phyloP scores from a whole-genome alignment of 2,888 invertebrate genomes.

The Hololepta plana region DNA sequence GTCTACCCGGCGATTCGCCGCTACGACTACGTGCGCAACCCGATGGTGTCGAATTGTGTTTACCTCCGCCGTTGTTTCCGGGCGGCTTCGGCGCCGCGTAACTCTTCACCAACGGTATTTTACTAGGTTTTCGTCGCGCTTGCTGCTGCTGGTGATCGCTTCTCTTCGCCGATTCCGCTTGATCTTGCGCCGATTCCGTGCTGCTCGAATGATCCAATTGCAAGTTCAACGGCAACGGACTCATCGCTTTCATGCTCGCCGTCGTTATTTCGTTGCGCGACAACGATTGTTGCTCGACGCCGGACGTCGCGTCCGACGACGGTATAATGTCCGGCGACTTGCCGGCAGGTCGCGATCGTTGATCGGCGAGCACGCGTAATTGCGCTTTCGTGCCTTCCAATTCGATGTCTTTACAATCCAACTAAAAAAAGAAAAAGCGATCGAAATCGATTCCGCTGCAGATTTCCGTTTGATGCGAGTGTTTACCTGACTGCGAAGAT shows the following conservation, averaged over 20 bases:
- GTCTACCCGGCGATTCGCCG: conserved; percentile 28
- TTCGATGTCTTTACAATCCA: conserved; percentile 69
- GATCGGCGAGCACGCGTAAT: conserved; percentile 47
- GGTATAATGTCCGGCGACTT: conserved; percentile 27
- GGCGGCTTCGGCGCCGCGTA: conserved; percentile 46
- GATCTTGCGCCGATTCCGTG: conserved; percentile 45
- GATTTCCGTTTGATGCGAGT: too few relatives aligned
- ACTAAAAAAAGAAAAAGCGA: conserved; percentile 28
- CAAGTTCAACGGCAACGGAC: conserved; percentile 31
- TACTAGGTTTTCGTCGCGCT: conserved; percentile 38
- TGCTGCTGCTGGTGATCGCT: conserved; percentile 6
- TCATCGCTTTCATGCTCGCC: conserved; percentile 39
- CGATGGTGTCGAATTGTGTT: conserved; percentile 11
- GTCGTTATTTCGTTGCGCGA: conserved; percentile 28
- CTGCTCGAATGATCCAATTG: conserved; percentile 40
- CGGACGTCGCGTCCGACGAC: conserved; percentile 24
- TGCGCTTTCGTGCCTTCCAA: conserved; percentile 65
- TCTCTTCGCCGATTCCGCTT: conserved; percentile 27
- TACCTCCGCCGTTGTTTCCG: conserved; percentile 14
- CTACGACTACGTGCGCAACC: conserved; percentile 25
- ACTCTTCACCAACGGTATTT: conserved; percentile 46
- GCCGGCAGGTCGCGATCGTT: conserved; percentile 8
- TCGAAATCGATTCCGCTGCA: not conserved
- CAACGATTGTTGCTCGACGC: conserved; percentile 28
- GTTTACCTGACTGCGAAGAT: conserved; percentile 61